Base-by-base conservation (phyloP, 2,888 invertebrate genomes). In the Drosophila picticornis region DNA sequence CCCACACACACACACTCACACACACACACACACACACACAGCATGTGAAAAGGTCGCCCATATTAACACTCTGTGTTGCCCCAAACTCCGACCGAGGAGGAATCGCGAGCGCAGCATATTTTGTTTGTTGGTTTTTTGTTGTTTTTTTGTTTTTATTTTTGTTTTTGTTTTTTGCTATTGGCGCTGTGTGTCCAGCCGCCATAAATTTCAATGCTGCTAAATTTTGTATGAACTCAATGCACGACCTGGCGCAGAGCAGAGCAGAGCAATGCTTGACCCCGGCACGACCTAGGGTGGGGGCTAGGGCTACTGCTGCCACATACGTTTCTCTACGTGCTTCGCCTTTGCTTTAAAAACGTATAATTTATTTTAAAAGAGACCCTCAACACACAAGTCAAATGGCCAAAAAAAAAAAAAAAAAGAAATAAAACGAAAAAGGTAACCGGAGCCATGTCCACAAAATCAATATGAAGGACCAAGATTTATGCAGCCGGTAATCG, bases 191-290 rank as follows among this genome's bases (percentile, higher is more conserved):
- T 87, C 87, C 87, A 88, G 90, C 80, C 89, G 90, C 90, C 90
- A 87, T 87, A 87, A 87, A 87, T 87, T 87, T 88, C 86, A 90
- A 81, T 90, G 83, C 87, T 90, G 67, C 73, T 87, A 84, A 87
- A 87, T 87, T 81, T 87, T 87, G 81, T 81, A 87, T 90, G 84
- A 86, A 51, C 74, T 81, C 81, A 19, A 36, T 53, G 51, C 62
- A 9, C 46, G 46, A 46, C 68, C 46, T 51, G 62, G 31, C 38
- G 34, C 13, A 50, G 50, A 50, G 27, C 50, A 50, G 50, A 50
- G 27, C 50, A 5, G 50, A 36, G 19, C 27, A 57, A 25, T 58
- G 56, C 72, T 66, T 68, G 72, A 72, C 73, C 75, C 80, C 67
- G 40, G 29, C 58, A 51, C 58, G 59, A 63, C 58, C 62, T 58